phyloP scores from a whole-genome alignment of 2,888 invertebrate genomes.

The Morpho helenor region DNA sequence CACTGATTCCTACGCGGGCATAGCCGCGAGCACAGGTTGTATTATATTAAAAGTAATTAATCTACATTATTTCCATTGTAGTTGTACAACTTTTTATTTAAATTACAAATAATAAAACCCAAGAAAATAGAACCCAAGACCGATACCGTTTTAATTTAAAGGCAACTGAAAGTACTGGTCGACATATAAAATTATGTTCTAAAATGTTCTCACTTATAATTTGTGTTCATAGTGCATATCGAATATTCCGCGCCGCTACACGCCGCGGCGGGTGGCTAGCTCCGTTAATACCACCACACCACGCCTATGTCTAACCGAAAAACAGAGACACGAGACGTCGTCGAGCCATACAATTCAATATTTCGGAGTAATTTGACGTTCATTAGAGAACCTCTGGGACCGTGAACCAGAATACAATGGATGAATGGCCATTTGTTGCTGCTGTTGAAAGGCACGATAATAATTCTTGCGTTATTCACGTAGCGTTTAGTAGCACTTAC shows the following conservation, averaged over 20 bases:
- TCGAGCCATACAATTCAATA: slow-evolving; percentile 75
- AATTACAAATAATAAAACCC: too few relatives aligned
- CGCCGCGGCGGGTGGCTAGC: slow-evolving; percentile 61
- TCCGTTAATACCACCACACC: slow-evolving; percentile 61
- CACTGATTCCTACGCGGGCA: too few relatives aligned
- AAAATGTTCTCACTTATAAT: slow-evolving; percentile 78
- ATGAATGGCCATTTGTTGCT: slow-evolving; percentile 76
- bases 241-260: slow-evolving; percentile 74
- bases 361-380: slow-evolving; percentile 77
- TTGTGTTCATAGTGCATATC: slow-evolving; percentile 77
- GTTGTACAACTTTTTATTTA: too few relatives aligned
- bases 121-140: too few relatives aligned
- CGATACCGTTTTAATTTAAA: neutral
- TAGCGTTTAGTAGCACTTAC: slow-evolving; percentile 69
- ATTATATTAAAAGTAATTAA: too few relatives aligned
- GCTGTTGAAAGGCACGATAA: slow-evolving; percentile 74
- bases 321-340: slow-evolving; percentile 71
- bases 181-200: slow-evolving; percentile 62
- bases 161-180: slow-evolving; percentile 42
- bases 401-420: slow-evolving; percentile 79
- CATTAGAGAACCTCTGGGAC: slow-evolving; percentile 77
- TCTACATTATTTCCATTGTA: too few relatives aligned
- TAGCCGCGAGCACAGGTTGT: too few relatives aligned
- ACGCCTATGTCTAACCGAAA: slow-evolving; percentile 36
- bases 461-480: slow-evolving; percentile 68